phyloP scores from a whole-genome alignment of 1,140 invertebrate genomes.

The Apis cerana region DNA sequence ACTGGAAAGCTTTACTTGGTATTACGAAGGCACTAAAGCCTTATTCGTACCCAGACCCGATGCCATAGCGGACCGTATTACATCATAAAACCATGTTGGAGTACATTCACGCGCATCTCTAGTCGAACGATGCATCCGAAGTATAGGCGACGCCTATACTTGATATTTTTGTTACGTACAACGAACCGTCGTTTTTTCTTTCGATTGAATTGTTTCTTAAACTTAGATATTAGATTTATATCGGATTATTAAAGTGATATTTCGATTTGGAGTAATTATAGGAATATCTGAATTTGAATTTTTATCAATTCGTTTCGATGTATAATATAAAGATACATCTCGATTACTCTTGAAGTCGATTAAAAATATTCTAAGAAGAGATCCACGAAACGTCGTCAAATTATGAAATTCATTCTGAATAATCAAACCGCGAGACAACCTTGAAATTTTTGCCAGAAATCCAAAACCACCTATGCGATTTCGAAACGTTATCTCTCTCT shows the following conservation, averaged over 20 bases:
- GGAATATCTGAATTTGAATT: too few relatives aligned
- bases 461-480: background rate
- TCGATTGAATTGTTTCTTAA: background rate
- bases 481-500: background rate
- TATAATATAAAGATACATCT: too few relatives aligned
- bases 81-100: slow-evolving; percentile 54
- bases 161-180: background rate
- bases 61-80: slow-evolving; percentile 51
- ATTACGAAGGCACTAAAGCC: slow-evolving; percentile 62
- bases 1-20: slow-evolving; percentile 56
- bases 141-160: background rate
- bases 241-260: background rate
- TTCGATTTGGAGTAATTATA: too few relatives aligned
- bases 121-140: slow-evolving; percentile 4
- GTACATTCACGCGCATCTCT: slow-evolving; percentile 38
- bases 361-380: too few relatives aligned
- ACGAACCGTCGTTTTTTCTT: background rate
- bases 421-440: background rate
- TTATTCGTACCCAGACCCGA: slow-evolving; percentile 51
- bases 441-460: background rate
- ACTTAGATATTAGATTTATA: background rate
- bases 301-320: too few relatives aligned
- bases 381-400: too few relatives aligned
- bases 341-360: too few relatives aligned
- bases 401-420: too few relatives aligned